Base-by-base conservation (phyloP, 1,140 invertebrate genomes). In the Tetramorium parvispinum region DNA sequence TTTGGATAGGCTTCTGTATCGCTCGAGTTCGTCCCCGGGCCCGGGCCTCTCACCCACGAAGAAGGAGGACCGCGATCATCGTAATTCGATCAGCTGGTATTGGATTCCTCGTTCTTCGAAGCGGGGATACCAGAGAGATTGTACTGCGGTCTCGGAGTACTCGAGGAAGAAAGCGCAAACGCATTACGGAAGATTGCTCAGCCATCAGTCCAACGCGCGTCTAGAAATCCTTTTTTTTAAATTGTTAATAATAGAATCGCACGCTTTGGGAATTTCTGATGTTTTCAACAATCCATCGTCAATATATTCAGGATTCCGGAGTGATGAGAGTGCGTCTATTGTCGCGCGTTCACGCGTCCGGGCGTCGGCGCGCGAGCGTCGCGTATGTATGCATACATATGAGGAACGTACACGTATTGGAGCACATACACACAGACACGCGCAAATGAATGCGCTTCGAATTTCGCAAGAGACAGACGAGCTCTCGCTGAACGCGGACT, bases 1-100 rank as follows among this genome's bases (percentile, higher is more conserved):
- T 91, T 91, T 63, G 76, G 89, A 87, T 91, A 90, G 85, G 89
- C 89, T 91, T 87, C 90, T 91, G 87, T 59, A 88, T 89, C 86
- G 82, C 88, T 91, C 83, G 81, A 66, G 68, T 51, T 63, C 59
- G 18, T 81, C 43, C 59, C 68, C 32, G 63, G 78, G n/a, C 59
- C 68, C 32, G 63, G 78, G n/a, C 16, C 57, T 57, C 55, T 65
- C 37, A 21, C 73, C 65, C 27, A 24, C 51, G 46, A 53, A 55
- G 61, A 55, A n/a, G 16, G 40, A 21, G 51, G 85, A 53, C 87
- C 63, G 78, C 76, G 88, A 89, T 89, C 87, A 78, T 71, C 63
- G 77, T 59, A 40, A 83, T 46, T 65, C 59, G 65, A 75, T 87
- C 88, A 73, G 87, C 77, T 89, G 88, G 87, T 86, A 87, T 73